These are phyloP conservation scores for Plebejus argus DNA, from an alignment of 2,888 invertebrate species.

Conservation along the genomic window DNA sequence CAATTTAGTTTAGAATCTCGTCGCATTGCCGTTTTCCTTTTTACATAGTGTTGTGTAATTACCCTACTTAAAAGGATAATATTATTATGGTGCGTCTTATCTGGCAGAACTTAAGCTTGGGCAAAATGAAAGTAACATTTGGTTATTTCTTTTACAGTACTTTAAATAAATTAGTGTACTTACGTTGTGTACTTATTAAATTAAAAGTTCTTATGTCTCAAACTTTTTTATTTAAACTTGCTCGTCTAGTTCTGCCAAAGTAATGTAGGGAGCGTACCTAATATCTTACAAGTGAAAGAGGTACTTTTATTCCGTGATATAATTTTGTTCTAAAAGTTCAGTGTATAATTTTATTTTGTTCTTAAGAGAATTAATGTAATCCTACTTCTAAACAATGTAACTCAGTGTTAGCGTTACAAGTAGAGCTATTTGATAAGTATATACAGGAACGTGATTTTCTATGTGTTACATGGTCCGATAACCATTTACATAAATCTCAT, in stretches of 20 bases:
- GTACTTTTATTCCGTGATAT: no score
- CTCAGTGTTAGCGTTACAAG: neutral
- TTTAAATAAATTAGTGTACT: neutral
- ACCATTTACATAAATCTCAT: constrained; percentile 31
- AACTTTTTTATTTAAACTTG: neutral
- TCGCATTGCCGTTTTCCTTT: no score
- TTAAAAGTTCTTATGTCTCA: no score
- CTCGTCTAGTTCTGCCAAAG: neutral
- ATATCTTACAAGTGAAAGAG: no score
- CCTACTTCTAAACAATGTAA: neutral
- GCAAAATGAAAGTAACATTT: no score
- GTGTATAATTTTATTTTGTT: neutral
- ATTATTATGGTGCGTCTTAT: neutral
- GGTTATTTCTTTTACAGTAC: no score
- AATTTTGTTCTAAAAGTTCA: neutral
- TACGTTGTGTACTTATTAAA: neutral
- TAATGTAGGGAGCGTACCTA: neutral
- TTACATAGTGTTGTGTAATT: no score
- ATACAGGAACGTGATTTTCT: constrained; percentile 23
- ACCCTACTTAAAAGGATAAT: no score
- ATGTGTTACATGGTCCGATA: neutral
- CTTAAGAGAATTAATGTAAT: neutral
- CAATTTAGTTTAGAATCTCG: no score
- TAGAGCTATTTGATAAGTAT: constrained; percentile 14
- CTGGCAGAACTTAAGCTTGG: neutral